Conservation (phyloP, 2,888 invertebrate genomes). For the Andrena minutula region DNA sequence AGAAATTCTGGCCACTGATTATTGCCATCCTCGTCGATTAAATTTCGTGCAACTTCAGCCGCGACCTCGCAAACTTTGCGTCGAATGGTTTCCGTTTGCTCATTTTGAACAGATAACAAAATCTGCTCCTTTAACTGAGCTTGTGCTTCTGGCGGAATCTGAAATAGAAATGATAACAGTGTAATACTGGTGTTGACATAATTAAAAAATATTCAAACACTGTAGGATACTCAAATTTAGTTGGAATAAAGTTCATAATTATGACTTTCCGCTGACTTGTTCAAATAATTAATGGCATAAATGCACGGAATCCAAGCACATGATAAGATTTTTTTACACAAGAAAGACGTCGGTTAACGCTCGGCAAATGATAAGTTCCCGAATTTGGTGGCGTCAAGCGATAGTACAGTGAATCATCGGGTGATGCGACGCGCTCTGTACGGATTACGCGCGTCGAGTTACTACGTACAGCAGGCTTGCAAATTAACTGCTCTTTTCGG, state of each 20-base stretch:
- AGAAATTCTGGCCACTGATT: conserved; percentile 99
- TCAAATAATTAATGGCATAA: no score
- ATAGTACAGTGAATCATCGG: no score
- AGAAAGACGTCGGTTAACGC: no score
- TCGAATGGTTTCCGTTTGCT: conserved; percentile 91
- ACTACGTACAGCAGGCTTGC: no score
- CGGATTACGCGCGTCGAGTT: no score
- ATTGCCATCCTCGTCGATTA: conserved; percentile 97
- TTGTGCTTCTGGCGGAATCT: conserved; percentile 93
- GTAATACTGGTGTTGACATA: not conserved
- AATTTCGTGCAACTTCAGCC: conserved; percentile 97
- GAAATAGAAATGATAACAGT: conserved; percentile 43
- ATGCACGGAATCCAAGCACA: conserved; percentile 8
- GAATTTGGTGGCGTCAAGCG: no score
- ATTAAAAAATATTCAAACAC: not conserved
- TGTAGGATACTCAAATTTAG: no score
- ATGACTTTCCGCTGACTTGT: no score
- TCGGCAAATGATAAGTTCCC: no score
- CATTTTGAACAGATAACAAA: conserved; percentile 93
- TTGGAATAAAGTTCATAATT: no score
- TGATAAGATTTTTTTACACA: not conserved
- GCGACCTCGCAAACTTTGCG: conserved; percentile 98
- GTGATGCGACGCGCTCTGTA: no score
- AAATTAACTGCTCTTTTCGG: no score
- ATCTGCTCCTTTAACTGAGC: conserved; percentile 94